Percentiles rank a stretch among this genome's conserved stretches.
Evolutionary conservation across 1,140 invertebrate genomes (phyloP).

Genomic region (Drosophila grimshawi): DNA sequence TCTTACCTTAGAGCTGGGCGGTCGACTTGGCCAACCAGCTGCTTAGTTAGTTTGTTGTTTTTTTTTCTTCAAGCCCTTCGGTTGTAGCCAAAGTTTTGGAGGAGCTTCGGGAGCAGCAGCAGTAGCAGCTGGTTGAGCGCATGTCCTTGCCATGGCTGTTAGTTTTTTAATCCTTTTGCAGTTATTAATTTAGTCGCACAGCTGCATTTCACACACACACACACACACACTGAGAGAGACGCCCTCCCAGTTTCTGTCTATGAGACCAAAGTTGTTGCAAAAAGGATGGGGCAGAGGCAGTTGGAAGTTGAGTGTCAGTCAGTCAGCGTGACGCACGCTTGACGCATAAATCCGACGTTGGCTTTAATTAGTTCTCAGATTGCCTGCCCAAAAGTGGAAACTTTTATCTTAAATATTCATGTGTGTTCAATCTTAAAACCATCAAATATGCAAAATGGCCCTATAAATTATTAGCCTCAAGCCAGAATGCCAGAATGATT

Average conservation of each 20-base stretch:
- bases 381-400: conserved; percentile 48
- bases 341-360: conserved; percentile 67
- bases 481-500: neutral
- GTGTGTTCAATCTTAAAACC: conserved; percentile 12
- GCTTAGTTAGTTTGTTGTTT: conserved; percentile 22
- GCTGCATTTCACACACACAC: conserved; percentile 64
- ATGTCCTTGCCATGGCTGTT: conserved; percentile 74
- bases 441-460: conserved; percentile 33
- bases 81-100: conserved; percentile 62
- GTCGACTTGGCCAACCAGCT: conserved; percentile 30
- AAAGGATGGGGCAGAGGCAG: neutral
- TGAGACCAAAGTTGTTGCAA: conserved; percentile 24
- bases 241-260: neutral
- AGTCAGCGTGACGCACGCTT: conserved; percentile 56
- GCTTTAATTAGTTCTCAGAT: conserved; percentile 75
- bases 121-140: conserved; percentile 57
- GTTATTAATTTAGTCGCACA: conserved; percentile 82
- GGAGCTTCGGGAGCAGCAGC: neutral
- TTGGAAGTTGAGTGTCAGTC: conserved; percentile 1
- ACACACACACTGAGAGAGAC: neutral
- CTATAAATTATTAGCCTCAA: conserved; percentile 23
- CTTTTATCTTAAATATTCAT: conserved; percentile 64
- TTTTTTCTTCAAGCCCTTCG: conserved; percentile 20
- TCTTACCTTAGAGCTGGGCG: neutral
- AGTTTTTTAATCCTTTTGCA: conserved; percentile 80